These are phyloP conservation scores for Synergus gifuensis DNA, from an alignment of 2,888 invertebrate genomes.

Conservation along the genomic window DNA sequence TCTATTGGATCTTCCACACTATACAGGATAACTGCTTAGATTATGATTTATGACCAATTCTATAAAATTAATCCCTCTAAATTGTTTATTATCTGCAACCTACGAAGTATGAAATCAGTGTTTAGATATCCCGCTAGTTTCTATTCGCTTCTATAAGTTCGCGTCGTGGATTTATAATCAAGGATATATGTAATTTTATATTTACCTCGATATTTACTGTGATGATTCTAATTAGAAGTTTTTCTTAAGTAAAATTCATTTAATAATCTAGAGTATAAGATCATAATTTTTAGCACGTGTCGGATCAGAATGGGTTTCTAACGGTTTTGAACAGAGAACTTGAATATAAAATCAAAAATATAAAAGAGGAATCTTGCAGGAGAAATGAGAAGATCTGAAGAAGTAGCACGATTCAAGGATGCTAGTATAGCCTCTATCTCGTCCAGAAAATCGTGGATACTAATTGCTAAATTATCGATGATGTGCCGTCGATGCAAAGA, in stretches of 20 bases:
- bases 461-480: constrained; percentile 68
- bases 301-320: not conserved
- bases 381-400: not conserved
- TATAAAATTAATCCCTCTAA: not conserved
- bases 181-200: not conserved
- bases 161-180: not conserved
- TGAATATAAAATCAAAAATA: not conserved
- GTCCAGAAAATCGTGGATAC: constrained; percentile 44
- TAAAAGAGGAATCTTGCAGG: not conserved
- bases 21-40: not conserved
- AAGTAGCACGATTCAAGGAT: constrained; percentile 46
- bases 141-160: not conserved
- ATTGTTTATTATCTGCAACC: not conserved
- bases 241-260: too few relatives aligned
- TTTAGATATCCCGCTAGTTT: not conserved
- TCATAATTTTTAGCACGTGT: not conserved
- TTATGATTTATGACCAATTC: not conserved
- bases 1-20: not conserved
- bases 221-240: not conserved
- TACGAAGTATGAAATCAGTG: not conserved
- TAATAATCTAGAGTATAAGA: not conserved
- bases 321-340: not conserved
- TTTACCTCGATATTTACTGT: not conserved
- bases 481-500: constrained; percentile 56
- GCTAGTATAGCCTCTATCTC: constrained; percentile 43